A percentile compares a stretch with the other conserved stretches of the same genome.
Evolutionary conservation across 2,113 vertebrate species (phyloP).

Genomic region (Acanthochromis polyacanthus): DNA sequence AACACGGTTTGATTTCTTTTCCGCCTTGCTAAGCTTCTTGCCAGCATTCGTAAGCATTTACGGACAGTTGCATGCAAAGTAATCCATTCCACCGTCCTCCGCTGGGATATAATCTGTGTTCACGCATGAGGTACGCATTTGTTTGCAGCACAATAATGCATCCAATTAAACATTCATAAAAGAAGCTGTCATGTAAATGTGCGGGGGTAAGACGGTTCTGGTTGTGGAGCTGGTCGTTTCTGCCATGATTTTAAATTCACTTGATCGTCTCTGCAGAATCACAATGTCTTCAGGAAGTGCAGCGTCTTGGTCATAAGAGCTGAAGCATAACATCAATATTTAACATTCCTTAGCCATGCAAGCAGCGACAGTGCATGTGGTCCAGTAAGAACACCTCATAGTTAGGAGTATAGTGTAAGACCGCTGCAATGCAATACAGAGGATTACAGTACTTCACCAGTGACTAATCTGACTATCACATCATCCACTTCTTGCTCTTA

Average conservation of each 20-base stretch:
- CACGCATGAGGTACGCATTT: background rate
- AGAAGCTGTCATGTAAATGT: conserved; percentile 1
- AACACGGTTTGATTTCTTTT: conserved; percentile 41
- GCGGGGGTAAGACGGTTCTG: background rate
- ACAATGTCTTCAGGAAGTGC: conserved; percentile 10
- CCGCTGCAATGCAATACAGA: background rate
- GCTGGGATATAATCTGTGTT: conserved; percentile 35
- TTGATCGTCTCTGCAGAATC: conserved; percentile 1
- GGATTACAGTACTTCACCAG: background rate
- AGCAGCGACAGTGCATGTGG: background rate
- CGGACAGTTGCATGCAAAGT: conserved; percentile 61
- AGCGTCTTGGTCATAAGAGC: conserved; percentile 14
- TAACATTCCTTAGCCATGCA: conserved; percentile 23
- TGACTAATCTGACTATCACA: too few species aligned
- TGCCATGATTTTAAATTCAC: background rate
- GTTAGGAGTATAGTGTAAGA: background rate
- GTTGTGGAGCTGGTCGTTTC: background rate
- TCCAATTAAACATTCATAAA: conserved; percentile 34
- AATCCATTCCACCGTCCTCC: conserved; percentile 30
- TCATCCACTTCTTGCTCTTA: too few species aligned
- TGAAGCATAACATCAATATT: conserved; percentile 51
- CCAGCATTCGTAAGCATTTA: conserved; percentile 40
- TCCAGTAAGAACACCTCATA: conserved; percentile 6
- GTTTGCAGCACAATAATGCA: background rate
- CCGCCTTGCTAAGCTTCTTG: conserved; percentile 58